Conservation (phyloP, 2,113 vertebrate genomes). For the Prionailurus bengalensis region DNA sequence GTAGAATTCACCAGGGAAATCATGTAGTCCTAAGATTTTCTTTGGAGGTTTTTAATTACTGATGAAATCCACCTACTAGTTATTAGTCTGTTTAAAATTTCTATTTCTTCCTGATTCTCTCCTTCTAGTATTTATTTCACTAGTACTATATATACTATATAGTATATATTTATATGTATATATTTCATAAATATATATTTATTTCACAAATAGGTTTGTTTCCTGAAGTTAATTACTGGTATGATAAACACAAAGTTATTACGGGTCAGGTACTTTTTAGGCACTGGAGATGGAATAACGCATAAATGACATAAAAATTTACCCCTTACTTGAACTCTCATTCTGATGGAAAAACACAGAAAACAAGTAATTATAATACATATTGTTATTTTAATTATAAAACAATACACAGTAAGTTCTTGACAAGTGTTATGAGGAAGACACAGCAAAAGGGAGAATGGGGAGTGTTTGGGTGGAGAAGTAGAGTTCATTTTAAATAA, state of each 20-base stretch:
- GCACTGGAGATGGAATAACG: not conserved
- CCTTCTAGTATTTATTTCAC: too few relatives aligned
- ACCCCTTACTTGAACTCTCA: not conserved
- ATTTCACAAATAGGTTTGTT: not conserved
- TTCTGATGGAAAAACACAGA: not conserved
- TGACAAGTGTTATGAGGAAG: not conserved
- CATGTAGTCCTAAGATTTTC: not conserved
- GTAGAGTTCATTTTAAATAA: not conserved
- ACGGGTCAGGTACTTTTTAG: not conserved
- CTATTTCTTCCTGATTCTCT: not conserved
- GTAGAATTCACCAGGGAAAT: not conserved
- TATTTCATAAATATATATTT: too few relatives aligned
- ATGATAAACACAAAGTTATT: not conserved
- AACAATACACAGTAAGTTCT: not conserved
- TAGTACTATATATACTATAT: too few relatives aligned
- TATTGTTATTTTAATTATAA: not conserved
- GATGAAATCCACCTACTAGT: not conserved
- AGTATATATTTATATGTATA: too few relatives aligned
- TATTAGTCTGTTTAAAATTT: not conserved
- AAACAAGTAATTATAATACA: not conserved
- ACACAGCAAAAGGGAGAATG: not conserved
- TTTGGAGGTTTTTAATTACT: not conserved
- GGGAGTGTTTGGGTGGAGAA: accelerated
- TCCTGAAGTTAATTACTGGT: not conserved
- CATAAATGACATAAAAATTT: not conserved